Conservation (phyloP, 2,113 vertebrate species). For the Eulacestoma nigropectus region DNA sequence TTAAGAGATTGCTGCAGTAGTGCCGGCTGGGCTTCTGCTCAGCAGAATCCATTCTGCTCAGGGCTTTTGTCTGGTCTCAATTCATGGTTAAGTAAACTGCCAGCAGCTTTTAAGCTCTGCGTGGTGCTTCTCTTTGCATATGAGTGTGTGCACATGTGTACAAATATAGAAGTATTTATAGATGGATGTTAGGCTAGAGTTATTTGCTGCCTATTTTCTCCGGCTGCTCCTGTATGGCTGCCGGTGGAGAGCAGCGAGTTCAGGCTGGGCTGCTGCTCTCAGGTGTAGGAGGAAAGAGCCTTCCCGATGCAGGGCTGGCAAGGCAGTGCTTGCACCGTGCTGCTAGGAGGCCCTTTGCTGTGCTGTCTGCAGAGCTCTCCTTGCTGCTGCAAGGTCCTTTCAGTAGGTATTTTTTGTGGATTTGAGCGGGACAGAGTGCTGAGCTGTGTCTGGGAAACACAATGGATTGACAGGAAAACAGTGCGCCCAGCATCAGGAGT, state of each 20-base stretch:
- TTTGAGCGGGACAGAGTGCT: slow-evolving; percentile 34
- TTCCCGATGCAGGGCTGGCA: background rate
- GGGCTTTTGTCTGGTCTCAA: background rate
- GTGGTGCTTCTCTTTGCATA: background rate
- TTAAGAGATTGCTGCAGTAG: background rate
- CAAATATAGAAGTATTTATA: background rate
- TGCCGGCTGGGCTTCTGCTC: background rate
- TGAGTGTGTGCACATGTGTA: background rate
- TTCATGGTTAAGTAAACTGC: background rate
- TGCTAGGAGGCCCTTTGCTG: background rate
- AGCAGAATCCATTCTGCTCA: background rate
- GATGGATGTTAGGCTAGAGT: background rate
- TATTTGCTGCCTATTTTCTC: background rate
- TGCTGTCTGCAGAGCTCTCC: background rate
- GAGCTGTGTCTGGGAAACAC: slow-evolving; percentile 43
- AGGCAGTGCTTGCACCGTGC: fast-evolving
- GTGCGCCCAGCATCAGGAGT: slow-evolving; percentile 28
- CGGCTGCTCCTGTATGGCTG: background rate
- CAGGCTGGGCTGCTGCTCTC: background rate
- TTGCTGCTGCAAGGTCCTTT: background rate
- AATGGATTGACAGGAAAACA: slow-evolving; percentile 44
- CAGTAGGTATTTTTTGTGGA: slow-evolving; percentile 28
- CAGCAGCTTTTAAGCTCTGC: background rate
- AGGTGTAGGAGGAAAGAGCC: background rate
- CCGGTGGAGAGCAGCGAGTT: background rate